Percentiles rank a stretch among this genome's conserved stretches.
These are phyloP conservation scores for Triops cancriformis DNA, from an alignment of 1,140 invertebrate genomes.

Conservation along the genomic window DNA sequence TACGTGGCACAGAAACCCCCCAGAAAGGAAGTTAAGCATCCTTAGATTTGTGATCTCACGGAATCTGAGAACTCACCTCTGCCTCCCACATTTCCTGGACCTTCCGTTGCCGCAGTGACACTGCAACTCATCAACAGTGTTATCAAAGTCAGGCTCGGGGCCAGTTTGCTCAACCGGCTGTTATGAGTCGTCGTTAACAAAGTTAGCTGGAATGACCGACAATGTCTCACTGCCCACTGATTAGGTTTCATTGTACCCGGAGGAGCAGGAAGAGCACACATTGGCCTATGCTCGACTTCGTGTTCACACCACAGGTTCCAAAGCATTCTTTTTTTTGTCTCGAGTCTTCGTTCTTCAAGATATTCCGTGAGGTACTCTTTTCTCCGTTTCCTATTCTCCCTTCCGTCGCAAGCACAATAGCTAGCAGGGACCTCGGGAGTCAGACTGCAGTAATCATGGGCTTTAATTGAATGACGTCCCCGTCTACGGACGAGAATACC, in stretches of 20 bases:
- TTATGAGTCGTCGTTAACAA: background rate
- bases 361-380: too few species aligned
- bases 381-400: too few species aligned
- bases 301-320: background rate
- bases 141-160: background rate
- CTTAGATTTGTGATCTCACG: too few species aligned
- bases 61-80: background rate
- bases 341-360: background rate
- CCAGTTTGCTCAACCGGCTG: background rate
- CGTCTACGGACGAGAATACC: background rate
- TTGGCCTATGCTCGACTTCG: background rate
- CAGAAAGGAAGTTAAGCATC: too few species aligned
- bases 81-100: background rate
- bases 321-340: background rate
- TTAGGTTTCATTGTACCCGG: background rate
- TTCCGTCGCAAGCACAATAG: too few species aligned
- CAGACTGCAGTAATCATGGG: background rate
- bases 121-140: conserved; percentile 1
- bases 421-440: background rate
- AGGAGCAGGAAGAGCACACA: background rate
- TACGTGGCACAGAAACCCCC: too few species aligned
- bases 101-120: background rate
- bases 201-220: background rate
- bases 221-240: conserved; percentile 1
- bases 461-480: background rate